A percentile compares a stretch with the other conserved stretches of the same genome.
These are phyloP conservation scores for Mamestra configurata DNA, from an alignment of 1,140 invertebrate species.

Conservation along the genomic window DNA sequence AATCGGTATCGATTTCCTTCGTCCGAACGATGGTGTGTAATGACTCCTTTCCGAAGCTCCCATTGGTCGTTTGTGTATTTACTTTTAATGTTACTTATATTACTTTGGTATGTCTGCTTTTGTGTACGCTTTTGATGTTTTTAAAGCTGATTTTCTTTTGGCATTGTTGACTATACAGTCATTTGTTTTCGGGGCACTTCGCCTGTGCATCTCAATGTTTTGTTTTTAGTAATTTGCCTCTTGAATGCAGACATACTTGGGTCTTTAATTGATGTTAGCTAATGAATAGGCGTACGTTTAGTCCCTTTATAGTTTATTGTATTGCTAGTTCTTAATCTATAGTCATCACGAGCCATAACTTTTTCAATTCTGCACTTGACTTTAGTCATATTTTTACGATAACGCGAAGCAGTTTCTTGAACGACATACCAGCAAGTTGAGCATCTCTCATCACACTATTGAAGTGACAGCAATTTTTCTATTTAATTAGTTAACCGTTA, in stretches of 20 bases:
- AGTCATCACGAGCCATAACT: background rate
- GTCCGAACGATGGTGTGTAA: slow-evolving; percentile 23
- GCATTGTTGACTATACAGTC: background rate
- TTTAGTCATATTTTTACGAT: slow-evolving; percentile 17
- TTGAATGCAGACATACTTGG: slow-evolving; percentile 34
- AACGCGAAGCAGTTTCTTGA: slow-evolving; percentile 4
- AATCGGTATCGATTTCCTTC: background rate
- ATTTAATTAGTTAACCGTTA: too few relatives aligned
- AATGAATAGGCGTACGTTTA: slow-evolving; percentile 47
- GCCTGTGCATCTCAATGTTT: background rate
- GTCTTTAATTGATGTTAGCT: slow-evolving; percentile 47
- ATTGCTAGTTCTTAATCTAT: slow-evolving; percentile 24
- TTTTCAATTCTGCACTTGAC: slow-evolving; percentile 14
- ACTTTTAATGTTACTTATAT: slow-evolving; percentile 24
- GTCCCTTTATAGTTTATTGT: slow-evolving; percentile 39
- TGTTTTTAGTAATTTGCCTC: background rate
- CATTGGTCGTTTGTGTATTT: slow-evolving; percentile 25
- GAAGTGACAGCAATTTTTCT: too few relatives aligned
- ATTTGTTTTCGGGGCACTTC: background rate
- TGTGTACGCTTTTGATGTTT: background rate
- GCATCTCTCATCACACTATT: too few relatives aligned
- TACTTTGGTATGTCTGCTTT: slow-evolving; percentile 36
- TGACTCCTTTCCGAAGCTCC: background rate
- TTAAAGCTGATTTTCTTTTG: background rate
- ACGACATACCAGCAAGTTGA: too few relatives aligned